Percentiles rank a stretch among this genome's conserved stretches.
These are phyloP conservation scores for Hexactinellida sp. DNA, from an alignment of 37 sponge, comb jelly and placozoan species.

Conservation along the genomic window DNA sequence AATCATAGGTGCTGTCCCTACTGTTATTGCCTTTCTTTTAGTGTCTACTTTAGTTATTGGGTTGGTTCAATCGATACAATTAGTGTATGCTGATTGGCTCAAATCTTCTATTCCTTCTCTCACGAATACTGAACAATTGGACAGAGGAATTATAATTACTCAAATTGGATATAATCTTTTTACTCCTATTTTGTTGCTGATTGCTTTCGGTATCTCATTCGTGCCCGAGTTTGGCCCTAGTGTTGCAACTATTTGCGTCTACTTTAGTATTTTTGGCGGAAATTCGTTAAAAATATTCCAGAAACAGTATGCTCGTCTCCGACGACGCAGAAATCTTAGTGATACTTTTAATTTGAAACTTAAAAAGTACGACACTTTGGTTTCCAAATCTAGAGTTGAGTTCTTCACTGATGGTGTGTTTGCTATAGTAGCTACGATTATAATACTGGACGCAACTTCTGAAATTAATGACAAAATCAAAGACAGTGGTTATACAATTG, in stretches of 20 bases:
- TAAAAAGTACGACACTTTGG: not conserved
- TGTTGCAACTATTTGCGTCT: not conserved
- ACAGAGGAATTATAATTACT: not conserved
- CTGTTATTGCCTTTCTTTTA: not conserved
- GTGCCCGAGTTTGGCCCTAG: not conserved
- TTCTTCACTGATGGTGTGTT: constrained; percentile 66
- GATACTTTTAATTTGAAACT: not conserved
- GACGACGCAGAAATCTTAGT: not conserved
- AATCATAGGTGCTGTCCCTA: not conserved
- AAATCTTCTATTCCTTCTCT: not conserved
- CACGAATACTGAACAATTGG: not conserved
- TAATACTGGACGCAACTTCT: constrained; percentile 51
- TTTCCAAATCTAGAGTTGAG: constrained; percentile 14
- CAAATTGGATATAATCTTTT: not conserved
- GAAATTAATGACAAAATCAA: not conserved
- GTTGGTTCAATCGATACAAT: not conserved
- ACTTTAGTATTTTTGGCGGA: not conserved
- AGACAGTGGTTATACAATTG: not conserved
- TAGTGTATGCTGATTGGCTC: not conserved
- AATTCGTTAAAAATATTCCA: not conserved
- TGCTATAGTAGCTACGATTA: constrained; percentile 59
- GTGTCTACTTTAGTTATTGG: not conserved
- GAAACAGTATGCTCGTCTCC: not conserved
- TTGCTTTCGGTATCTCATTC: not conserved
- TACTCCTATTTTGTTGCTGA: not conserved